Conservation (phyloP, 2,113 vertebrate species). For the Mastomys coucha region DNA sequence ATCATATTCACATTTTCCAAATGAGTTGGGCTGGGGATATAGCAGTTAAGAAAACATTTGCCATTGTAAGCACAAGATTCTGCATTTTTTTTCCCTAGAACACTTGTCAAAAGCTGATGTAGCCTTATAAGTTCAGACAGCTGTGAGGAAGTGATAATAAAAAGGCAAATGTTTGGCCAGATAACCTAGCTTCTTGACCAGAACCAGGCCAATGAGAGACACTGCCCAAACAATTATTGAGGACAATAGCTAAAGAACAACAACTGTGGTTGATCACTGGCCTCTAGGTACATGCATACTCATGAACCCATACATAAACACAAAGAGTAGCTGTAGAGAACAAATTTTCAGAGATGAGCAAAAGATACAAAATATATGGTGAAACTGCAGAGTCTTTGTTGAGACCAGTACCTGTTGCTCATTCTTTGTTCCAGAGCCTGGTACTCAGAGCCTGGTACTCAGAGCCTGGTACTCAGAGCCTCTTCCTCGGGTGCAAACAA, state of each 20-base stretch:
- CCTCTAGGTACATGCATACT: neutral
- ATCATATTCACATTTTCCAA: neutral
- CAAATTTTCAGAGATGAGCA: neutral
- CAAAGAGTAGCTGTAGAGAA: neutral
- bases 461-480: neutral
- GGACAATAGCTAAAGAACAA: neutral
- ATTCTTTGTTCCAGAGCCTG: neutral
- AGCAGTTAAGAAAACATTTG: neutral
- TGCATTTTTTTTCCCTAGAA: neutral
- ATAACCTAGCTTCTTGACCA: neutral
- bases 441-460: neutral
- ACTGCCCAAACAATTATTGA: neutral
- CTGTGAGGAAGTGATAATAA: neutral
- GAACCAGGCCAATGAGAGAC: neutral
- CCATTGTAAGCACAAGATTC: neutral
- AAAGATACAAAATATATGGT: neutral
- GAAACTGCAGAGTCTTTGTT: neutral
- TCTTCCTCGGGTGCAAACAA: neutral
- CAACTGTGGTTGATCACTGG: neutral
- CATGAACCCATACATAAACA: neutral
- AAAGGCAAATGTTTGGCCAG: neutral
- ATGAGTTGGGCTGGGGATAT: neutral
- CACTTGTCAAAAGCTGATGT: neutral
- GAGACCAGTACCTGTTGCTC: neutral
- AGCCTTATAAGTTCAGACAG: neutral